These are phyloP conservation scores for Eupithecia abbreviata DNA, from an alignment of 2,888 invertebrate species.

Conservation along the genomic window DNA sequence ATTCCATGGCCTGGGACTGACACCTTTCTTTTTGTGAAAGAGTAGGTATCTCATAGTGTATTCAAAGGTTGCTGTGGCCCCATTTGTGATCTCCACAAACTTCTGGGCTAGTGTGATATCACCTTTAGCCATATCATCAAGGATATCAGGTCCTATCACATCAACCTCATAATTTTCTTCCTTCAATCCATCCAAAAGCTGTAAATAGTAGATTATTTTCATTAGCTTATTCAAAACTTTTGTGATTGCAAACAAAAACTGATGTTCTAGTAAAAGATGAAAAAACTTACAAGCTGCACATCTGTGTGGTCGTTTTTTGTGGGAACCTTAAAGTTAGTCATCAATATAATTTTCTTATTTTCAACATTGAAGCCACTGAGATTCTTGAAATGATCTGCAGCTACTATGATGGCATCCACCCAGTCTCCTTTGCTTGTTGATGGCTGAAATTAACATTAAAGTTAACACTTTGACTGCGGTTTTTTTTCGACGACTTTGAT, in stretches of 20 bases:
- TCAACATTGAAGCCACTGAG: slow-evolving; percentile 58
- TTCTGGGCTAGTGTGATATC: slow-evolving; percentile 63
- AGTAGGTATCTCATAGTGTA: slow-evolving; percentile 85
- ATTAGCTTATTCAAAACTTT: background rate
- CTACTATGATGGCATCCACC: slow-evolving; percentile 85
- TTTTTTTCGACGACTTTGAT: too few relatives aligned
- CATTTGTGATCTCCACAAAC: slow-evolving; percentile 73
- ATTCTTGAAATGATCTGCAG: slow-evolving; percentile 78
- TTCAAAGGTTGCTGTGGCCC: slow-evolving; percentile 81
- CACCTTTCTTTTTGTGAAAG: slow-evolving; percentile 79
- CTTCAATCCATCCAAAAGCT: slow-evolving; percentile 80
- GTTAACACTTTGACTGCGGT: too few relatives aligned
- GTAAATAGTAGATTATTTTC: slow-evolving; percentile 7
- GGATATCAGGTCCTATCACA: slow-evolving; percentile 83
- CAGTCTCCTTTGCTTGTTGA: slow-evolving; percentile 84
- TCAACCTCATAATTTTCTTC: slow-evolving; percentile 84
- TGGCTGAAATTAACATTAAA: slow-evolving; percentile 53
- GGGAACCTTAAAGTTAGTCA: slow-evolving; percentile 84
- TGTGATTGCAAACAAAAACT: background rate
- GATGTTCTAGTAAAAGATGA: background rate
- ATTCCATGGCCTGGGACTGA: slow-evolving; percentile 86
- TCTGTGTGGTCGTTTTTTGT: slow-evolving; percentile 74
- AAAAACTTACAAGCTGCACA: slow-evolving; percentile 65
- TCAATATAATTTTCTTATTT: slow-evolving; percentile 84
- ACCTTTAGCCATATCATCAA: slow-evolving; percentile 65